A percentile compares a stretch with the other conserved stretches of the same genome.
Evolutionary conservation across 92 coral and sea anemone genomes (phyloP).

Genomic region (Metridium senile): DNA sequence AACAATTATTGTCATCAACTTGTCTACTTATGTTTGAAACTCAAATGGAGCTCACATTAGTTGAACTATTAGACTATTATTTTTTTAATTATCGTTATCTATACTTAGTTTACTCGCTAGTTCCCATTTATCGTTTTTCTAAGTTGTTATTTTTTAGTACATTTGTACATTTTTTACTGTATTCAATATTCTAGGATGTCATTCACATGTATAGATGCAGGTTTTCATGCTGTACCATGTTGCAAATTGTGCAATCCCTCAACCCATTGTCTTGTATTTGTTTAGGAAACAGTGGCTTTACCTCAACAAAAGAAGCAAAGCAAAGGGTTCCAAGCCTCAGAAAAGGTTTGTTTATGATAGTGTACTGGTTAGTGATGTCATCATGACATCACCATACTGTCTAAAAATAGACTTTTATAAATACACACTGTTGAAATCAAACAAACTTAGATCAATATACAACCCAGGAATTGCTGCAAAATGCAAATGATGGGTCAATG

Average conservation of each 20-base stretch:
- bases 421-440: neutral
- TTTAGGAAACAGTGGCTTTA: conserved; percentile 93
- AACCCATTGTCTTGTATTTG: neutral
- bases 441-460: neutral
- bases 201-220: no score
- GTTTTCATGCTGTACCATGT: no score
- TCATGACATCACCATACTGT: neutral
- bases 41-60: no score
- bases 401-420: neutral
- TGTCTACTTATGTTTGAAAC: no score
- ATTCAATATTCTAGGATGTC: no score
- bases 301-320: conserved; percentile 85
- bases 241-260: neutral
- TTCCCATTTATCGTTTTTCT: no score
- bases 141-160: no score
- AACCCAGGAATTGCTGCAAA: neutral
- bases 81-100: no score
- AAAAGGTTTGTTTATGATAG: conserved; percentile 52
- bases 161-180: no score
- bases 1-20: no score
- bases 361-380: neutral
- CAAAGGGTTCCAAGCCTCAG: conserved; percentile 76
- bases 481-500: neutral
- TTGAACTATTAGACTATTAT: no score
- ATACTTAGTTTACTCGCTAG: no score